Base-by-base conservation (phyloP, 2,113 vertebrate genomes). In the Lepus timidus region DNA sequence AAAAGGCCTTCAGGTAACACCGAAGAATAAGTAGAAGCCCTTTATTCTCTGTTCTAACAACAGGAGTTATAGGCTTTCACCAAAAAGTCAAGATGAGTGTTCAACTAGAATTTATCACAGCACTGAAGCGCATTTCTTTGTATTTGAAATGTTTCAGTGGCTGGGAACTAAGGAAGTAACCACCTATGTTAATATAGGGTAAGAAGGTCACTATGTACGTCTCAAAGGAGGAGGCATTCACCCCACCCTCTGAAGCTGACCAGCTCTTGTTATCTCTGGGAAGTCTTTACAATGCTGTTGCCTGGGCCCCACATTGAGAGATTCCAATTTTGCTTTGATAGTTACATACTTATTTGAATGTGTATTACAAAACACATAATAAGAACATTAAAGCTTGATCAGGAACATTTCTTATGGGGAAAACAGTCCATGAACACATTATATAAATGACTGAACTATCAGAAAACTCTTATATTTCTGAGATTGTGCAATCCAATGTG, bases 391-490 rank as follows among this genome's bases (percentile, higher is more conserved):
- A 58, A 58, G 58, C 20, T 78, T 76, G 67, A 58, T 44, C 44
- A 44, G 44, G 44, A 44, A 44, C 44, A 44, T 44, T 44, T 44
- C n/a, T 65, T 52, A 39, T 14, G 22, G 58, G 4, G 9, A 65
- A 70, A 49, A 20, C 68, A 44, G 44, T 44, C 23, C 22, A 78
- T 17, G 25, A 61, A 79, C 31, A 4, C 61, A 22, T 33, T 22
- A 49, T 70, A 85, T 85, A 70, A 85, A 68, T 9, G 2, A 85
- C 44, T 44, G 44, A 44, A 44, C 44, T 44, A 44, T 44, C 19
- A 91, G 88, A 75, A 85, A 81, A 61, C 23, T 70, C 71, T 81
- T 79, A 33, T 75, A 67, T 74, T 86, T 81, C 44, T 31, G 12
- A 61, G 7, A 16, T 31, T 33, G 23, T 51, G 49, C 73, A 44